phyloP scores from a whole-genome alignment of 2,797 vertebrate species.

The Hippocampus kuda region DNA sequence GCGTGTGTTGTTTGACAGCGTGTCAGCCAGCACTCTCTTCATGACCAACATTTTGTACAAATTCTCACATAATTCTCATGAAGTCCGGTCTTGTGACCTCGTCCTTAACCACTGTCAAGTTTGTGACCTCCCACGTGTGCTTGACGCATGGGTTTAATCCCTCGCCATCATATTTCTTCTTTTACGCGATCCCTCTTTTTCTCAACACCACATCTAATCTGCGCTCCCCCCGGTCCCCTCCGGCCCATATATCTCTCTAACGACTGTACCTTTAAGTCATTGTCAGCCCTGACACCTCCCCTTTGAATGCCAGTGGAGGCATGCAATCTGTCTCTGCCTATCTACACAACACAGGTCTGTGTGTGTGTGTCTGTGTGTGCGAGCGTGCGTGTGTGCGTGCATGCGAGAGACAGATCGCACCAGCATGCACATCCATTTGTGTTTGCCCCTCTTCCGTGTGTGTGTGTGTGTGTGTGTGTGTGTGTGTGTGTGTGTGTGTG shows the following conservation, averaged over 20 bases:
- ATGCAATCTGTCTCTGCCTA: slow-evolving; percentile 55
- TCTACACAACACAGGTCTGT: slow-evolving; percentile 48
- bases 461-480: slow-evolving; percentile 17
- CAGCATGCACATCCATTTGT: slow-evolving; percentile 17
- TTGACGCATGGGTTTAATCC: slow-evolving; percentile 1
- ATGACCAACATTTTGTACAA: neutral
- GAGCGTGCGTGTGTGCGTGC: slow-evolving; percentile 19
- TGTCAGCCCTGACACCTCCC: slow-evolving; percentile 50
- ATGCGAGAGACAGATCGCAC: slow-evolving; percentile 12
- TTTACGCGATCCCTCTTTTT: slow-evolving; percentile 9
- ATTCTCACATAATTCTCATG: neutral
- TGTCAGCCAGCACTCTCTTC: neutral
- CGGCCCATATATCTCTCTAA: slow-evolving; percentile 49
- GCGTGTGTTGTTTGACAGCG: neutral
- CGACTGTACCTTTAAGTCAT: slow-evolving; percentile 54
- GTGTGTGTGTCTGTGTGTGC: slow-evolving; percentile 13
- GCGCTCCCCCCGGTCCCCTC: slow-evolving; percentile 9
- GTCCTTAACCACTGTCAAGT: neutral
- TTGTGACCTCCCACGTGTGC: neutral
- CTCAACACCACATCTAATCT: slow-evolving; percentile 18
- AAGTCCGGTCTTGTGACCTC: neutral
- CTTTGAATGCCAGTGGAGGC: slow-evolving; percentile 57
- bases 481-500: too few species aligned
- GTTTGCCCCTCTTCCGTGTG: neutral
- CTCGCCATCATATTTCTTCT: slow-evolving; percentile 29